Base-by-base conservation (phyloP, 2,113 vertebrate genomes). In the Microcebus jonahi region DNA sequence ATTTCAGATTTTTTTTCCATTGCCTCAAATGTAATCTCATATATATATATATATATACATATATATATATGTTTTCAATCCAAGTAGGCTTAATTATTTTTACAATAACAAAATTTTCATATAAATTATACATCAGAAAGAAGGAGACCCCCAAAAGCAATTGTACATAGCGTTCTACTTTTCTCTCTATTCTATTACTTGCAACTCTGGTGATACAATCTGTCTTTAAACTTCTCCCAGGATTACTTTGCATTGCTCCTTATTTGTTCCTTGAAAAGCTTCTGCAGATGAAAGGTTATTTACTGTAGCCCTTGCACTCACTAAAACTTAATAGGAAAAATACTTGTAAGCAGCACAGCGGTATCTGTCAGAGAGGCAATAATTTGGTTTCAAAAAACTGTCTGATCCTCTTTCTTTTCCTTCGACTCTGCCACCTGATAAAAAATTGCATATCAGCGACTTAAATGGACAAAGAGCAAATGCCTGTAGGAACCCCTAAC, bases 281-380 rank as follows among this genome's bases (percentile, higher is more conserved):
- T 98, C 95, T 90, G 25, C 86, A 93, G 98, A 98, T 97, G 97
- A 98, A 98, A 98, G 92, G 96, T 98, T 98, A 98, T 98, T 98
- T 98, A 98, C 97, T 98, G 93, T 96, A 97, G 96, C 95, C 97
- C 85, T 95, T 98, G 94, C 83, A 96, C 97, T 98, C 83, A 80
- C 97, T 98, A 96, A 98, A 98, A 84, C 96, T 98, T 98, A 98
- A 98, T 98, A 97, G 95, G 95, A 98, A 98, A 98, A 98, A 98
- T 96, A 98, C 97, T 98, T 98, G 94, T 97, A 98, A 98, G 98
- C 36, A 1, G 97, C 81, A 73, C 98, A 95, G 97, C 97, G 96
- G 95, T 98, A 98, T 98, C 98, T 98, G 95, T 98, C 98, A 97
- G 91, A 96, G 96, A 97, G 91, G 95, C 97, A 98, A 98, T 98